Conservation (phyloP, 2,113 vertebrate genomes). For the Mesembrinibis cayennensis region DNA sequence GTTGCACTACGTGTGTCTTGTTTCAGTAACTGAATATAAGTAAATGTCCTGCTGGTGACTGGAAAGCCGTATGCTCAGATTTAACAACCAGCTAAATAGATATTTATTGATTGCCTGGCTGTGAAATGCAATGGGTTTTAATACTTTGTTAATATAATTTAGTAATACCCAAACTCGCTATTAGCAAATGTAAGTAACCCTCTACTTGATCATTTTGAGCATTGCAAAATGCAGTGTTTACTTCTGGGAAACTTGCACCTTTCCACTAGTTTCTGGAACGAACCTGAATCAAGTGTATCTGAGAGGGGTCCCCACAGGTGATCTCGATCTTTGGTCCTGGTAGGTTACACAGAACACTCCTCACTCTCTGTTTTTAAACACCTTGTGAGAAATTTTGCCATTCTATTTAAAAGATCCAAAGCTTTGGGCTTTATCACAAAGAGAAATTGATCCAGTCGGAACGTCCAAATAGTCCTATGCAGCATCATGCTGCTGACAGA, state of each 20-base stretch:
- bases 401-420: neutral
- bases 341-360: neutral
- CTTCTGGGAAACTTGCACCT: neutral
- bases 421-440: neutral
- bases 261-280: neutral
- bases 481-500: neutral
- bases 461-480: neutral
- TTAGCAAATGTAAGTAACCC: neutral
- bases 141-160: conserved; percentile 1
- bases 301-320: neutral
- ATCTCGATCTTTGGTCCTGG: neutral
- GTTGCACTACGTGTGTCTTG: neutral
- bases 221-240: neutral
- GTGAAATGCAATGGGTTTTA: neutral
- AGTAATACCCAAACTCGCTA: neutral
- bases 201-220: neutral
- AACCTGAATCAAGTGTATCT: neutral
- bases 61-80: neutral
- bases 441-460: neutral
- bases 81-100: neutral
- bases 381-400: neutral
- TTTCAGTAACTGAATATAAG: conserved; percentile 34
- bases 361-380: neutral
- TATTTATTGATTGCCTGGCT: conserved; percentile 10
- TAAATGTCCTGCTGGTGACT: neutral